These are phyloP conservation scores for Lutjanus erythropterus DNA, from an alignment of 2,113 vertebrate species.

Conservation along the genomic window DNA sequence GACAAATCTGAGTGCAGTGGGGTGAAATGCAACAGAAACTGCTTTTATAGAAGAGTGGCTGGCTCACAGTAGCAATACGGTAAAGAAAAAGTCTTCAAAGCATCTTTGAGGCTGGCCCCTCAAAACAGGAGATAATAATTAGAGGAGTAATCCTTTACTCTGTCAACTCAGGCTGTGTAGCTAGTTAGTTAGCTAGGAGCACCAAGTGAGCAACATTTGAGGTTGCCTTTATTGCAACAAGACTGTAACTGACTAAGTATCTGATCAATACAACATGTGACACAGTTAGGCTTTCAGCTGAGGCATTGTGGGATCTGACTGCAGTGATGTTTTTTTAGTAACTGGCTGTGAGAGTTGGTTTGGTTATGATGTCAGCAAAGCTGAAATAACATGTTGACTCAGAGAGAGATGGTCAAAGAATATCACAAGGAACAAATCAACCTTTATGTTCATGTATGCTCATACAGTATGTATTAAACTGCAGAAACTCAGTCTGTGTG, in stretches of 20 bases:
- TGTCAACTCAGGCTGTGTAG: slow-evolving; percentile 48
- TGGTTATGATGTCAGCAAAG: slow-evolving; percentile 1
- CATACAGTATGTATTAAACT: slow-evolving; percentile 71
- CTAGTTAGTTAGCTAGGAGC: slow-evolving; percentile 22
- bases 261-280: slow-evolving; percentile 1
- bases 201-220: neutral
- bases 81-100: slow-evolving; percentile 16
- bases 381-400: slow-evolving; percentile 36
- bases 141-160: slow-evolving; percentile 31
- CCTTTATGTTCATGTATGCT: slow-evolving; percentile 56
- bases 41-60: slow-evolving; percentile 57
- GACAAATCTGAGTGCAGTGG: slow-evolving; percentile 30
- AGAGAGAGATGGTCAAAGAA: slow-evolving; percentile 19
- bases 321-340: neutral
- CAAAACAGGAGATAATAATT: slow-evolving; percentile 42
- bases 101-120: slow-evolving; percentile 78
- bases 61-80: slow-evolving; percentile 56
- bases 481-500: slow-evolving; percentile 29
- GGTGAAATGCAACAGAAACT: slow-evolving; percentile 21
- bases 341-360: slow-evolving; percentile 12
- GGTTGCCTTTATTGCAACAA: slow-evolving; percentile 29
- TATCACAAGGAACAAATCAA: slow-evolving; percentile 58
- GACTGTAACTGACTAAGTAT: slow-evolving; percentile 9
- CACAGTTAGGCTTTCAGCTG: slow-evolving; percentile 6
- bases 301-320: slow-evolving; percentile 21